A percentile compares a stretch with the other conserved stretches of the same genome.
Evolutionary conservation across 1,140 invertebrate genomes (phyloP).

Genomic region (Scaptodrosophila lebanonensis): DNA sequence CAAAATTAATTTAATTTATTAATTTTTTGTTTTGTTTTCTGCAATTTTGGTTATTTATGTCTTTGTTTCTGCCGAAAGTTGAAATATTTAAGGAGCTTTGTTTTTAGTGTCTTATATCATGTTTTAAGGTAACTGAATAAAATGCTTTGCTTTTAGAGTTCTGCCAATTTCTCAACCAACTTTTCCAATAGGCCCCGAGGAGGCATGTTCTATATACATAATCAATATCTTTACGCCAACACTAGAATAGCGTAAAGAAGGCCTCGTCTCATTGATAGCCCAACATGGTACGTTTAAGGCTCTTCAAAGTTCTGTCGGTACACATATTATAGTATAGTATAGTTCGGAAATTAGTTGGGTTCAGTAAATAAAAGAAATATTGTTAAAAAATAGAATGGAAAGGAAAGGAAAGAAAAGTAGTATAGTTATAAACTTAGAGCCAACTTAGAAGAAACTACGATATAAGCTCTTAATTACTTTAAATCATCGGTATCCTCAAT

Average conservation of each 20-base stretch:
- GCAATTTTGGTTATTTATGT: too few relatives aligned
- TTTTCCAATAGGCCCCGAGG: conserved; percentile 53
- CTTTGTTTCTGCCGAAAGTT: too few relatives aligned
- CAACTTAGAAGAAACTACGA: conserved; percentile 78
- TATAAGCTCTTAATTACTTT: conserved; percentile 78
- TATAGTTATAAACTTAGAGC: conserved; percentile 70
- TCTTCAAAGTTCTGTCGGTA: conserved; percentile 68
- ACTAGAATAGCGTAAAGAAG: conserved; percentile 60
- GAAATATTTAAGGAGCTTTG: conserved; percentile 37
- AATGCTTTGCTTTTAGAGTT: conserved; percentile 44
- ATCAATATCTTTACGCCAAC: conserved; percentile 26
- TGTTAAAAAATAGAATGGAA: conserved; percentile 64
- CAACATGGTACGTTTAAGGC: conserved; percentile 72
- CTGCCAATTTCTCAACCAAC: conserved; percentile 59
- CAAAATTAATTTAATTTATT: conserved; percentile 6
- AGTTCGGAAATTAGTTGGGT: conserved; percentile 12
- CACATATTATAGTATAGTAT: conserved; percentile 19
- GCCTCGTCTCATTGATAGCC: conserved; percentile 66
- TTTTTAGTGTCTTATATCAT: conserved; percentile 72
- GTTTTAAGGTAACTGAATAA: conserved; percentile 62
- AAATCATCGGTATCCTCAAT: conserved; percentile 78
- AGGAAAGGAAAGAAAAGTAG: conserved; percentile 61
- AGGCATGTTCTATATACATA: conserved; percentile 39
- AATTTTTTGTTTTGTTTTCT: conserved; percentile 9
- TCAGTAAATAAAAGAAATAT: conserved; percentile 47